Base-by-base conservation (phyloP, 2,888 invertebrate genomes). In the Drosophila neonasuta region DNA sequence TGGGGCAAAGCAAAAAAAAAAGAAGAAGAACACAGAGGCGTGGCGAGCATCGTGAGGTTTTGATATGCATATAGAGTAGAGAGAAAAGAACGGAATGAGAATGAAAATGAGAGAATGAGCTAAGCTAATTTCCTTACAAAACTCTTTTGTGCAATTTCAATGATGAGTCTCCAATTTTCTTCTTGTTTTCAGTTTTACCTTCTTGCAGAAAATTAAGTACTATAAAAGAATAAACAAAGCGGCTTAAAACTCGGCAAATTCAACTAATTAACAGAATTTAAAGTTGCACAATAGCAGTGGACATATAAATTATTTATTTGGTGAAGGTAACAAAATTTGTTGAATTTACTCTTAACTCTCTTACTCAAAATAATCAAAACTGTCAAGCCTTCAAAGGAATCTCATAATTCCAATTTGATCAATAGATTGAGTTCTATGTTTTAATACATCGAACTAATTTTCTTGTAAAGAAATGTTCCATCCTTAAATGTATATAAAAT, bases 61-160 rank as follows among this genome's bases (percentile, higher is more conserved):
- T 32, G 24, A 42, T 45, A 50, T 52, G 54, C 39, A 44, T 49
- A 50, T 13, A 13, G 32, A 32, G 10, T 11, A 36, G 5, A 1
- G 3, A 20, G 11, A 15, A 39, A 7, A 3, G 7, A 39, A 36
- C n/a, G 29, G 15, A 1, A 24, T 24, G 24, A 32, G 20, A 45
- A 24, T 32, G 3, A 39, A 44, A 51, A 36, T 10, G 34, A 8
- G 30, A 36, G 34, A 44, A 30, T 51, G 39, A 58, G 29, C 57
- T 52, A 45, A 66, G 54, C 49, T 61, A 45, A 66, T 61, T 61
- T 51, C 24, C 51, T 51, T 41, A 45, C 56, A 48, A 55, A 61
- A 41, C 13, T 58, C 24, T 46, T 67, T 68, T 45, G 42, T 20
- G 17, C 10, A 29, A 63, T 11, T 44, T 30, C 41, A 73, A 64